Evolutionary conservation across 2,113 vertebrate species (phyloP), one percentile per base, ranked within the genome.

Genomic region (Macroglossus sobrinus): DNA sequence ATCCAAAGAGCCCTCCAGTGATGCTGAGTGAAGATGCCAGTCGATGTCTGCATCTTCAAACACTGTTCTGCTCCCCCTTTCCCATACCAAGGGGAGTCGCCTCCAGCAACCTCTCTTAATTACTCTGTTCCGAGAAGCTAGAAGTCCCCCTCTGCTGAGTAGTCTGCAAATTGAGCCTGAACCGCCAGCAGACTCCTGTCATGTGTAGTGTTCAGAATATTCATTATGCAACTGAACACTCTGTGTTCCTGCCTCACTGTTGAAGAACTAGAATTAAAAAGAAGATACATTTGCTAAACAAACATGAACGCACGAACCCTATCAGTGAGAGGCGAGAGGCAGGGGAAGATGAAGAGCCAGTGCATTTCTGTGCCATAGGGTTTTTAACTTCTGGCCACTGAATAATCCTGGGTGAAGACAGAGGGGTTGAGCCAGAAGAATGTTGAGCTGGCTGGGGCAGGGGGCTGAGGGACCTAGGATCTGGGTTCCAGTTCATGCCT

Each of bases 81-180:
- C 89, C 89, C 69, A 75, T 38, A n/a, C 96, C 94, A 90, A 94
- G 87, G 89, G 94, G 97, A 98, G 82, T 86, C 93, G 92, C 98
- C 98, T 98, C 96, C 88, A 97, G 98, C 98, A 98, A 97, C 95
- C 97, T 98, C 96, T 96, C 97, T 98, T 98, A 98, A 98, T 98
- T 98, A 98, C 97, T 95, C 96, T 96, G 92, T 96, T 98, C 93
- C 22, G 96, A 98, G 95, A 94, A 89, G 89, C 95, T 97, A 78
- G 85, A 95, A 97, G 97, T 90, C 26, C 80, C 96, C 97, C 96
- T 98, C 96, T 35, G 96, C 89, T 91, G 90, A 98, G 94, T 81
- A 97, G 94, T 96, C 96, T 97, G 93, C 94, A 97, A 85, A 97
- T 26, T 0, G 64, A 97, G 98, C 96, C 3, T 0, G 45, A 93